A percentile compares a stretch with the other conserved stretches of the same genome.
These are phyloP conservation scores for Brachionus manjavacas DNA, from an alignment of 1,140 invertebrate genomes.

Conservation along the genomic window DNA sequence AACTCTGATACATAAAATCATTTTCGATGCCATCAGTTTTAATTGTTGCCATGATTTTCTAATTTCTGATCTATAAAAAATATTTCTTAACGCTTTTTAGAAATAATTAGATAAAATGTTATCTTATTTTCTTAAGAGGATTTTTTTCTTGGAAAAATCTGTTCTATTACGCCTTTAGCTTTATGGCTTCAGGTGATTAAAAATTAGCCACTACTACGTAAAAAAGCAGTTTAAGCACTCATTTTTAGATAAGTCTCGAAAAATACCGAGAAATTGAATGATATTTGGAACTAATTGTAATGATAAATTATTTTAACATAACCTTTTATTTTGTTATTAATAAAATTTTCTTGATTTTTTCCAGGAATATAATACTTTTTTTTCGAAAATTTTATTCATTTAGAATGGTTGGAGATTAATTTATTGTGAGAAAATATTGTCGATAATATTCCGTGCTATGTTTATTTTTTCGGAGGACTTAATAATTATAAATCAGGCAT, in stretches of 20 bases:
- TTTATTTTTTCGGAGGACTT: not conserved
- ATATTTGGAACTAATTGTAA: not conserved
- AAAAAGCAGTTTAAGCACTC: not conserved
- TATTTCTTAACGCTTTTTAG: not conserved
- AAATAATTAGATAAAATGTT: not conserved
- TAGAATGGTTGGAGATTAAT: not conserved
- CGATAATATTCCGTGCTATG: not conserved
- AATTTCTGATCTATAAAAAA: not conserved
- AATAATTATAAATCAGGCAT: not conserved
- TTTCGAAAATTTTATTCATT: not conserved
- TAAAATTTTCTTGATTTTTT: not conserved
- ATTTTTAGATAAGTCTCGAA: not conserved
- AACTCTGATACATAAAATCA: not conserved
- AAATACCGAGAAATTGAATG: not conserved
- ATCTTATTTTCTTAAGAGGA: not conserved
- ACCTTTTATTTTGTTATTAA: not conserved
- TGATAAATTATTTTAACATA: not conserved
- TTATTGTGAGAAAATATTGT: not conserved
- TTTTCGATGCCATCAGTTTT: not conserved
- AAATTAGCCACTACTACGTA: not conserved
- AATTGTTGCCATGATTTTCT: not conserved
- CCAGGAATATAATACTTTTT: not conserved
- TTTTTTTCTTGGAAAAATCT: not conserved
- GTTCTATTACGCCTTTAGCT: not conserved
- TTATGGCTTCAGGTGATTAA: not conserved